Evolutionary conservation across 2,888 invertebrate genomes (phyloP).

Genomic region (Seladonia tumulorum): DNA sequence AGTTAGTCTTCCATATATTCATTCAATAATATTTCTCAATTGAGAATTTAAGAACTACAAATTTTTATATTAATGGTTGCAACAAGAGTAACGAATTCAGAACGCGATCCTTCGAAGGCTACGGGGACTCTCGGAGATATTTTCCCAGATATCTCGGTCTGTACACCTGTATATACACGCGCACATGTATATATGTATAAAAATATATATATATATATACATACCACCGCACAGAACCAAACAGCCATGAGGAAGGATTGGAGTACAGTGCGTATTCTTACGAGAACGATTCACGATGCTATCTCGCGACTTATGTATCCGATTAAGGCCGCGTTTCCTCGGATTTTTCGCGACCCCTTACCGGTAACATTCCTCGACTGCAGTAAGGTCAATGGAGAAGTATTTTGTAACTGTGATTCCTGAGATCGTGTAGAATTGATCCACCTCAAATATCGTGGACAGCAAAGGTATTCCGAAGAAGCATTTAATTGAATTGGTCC

Average conservation of each 20-base stretch:
- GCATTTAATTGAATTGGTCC: neutral
- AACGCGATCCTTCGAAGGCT: neutral
- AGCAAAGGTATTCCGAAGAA: too few species aligned
- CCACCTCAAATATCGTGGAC: neutral
- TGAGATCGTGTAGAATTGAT: neutral
- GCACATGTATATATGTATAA: constrained; percentile 22
- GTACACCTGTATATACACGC: constrained; percentile 14
- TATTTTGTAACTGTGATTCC: neutral
- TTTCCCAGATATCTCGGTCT: neutral
- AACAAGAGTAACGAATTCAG: neutral
- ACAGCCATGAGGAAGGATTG: constrained; percentile 40
- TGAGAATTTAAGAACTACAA: neutral
- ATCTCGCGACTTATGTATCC: neutral
- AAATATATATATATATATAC: constrained; percentile 32
- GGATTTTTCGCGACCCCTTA: constrained; percentile 19
- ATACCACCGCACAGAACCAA: constrained; percentile 40
- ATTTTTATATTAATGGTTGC: neutral
- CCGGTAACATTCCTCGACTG: constrained; percentile 1
- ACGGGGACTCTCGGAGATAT: neutral
- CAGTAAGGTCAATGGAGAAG: neutral
- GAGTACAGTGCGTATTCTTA: constrained; percentile 37
- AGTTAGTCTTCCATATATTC: too few species aligned
- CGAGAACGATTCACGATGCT: constrained; percentile 19
- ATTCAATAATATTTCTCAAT: neutral
- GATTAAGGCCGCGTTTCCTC: neutral